Percentiles rank a stretch among this genome's conserved stretches.
Conservation (phyloP, 2,113 vertebrate genomes). For the Spizaetus ornatus region DNA sequence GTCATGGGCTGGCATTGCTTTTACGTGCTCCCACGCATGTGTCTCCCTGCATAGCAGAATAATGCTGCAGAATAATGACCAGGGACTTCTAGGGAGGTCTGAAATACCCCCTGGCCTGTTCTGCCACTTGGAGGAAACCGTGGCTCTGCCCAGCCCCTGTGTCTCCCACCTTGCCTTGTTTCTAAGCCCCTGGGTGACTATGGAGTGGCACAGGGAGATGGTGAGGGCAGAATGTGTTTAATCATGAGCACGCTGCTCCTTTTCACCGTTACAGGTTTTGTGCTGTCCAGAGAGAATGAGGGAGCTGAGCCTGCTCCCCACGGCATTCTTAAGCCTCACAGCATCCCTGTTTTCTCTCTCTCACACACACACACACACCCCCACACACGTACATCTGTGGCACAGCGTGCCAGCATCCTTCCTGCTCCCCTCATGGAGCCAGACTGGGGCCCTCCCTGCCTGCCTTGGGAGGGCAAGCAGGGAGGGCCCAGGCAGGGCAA, state of each 20-base stretch:
- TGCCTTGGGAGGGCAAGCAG: neutral
- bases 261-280: neutral
- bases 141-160: neutral
- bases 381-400: neutral
- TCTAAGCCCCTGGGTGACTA: neutral
- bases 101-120: neutral
- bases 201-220: neutral
- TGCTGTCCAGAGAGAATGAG: neutral
- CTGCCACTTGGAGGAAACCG: neutral
- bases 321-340: neutral
- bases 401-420: neutral
- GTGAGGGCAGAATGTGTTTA: neutral
- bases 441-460: neutral
- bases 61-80: neutral
- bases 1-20: neutral
- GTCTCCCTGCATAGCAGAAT: neutral
- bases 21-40: accelerated
- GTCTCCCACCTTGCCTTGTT: neutral
- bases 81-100: neutral
- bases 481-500: no score
- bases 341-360: neutral
- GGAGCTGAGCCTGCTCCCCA: neutral
- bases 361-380: no score
- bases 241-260: accelerated
- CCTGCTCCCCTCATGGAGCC: neutral